A percentile compares a stretch with the other conserved stretches of the same genome.
phyloP scores from a whole-genome alignment of 2,113 vertebrate genomes.

The Oreotragus oreotragus region DNA sequence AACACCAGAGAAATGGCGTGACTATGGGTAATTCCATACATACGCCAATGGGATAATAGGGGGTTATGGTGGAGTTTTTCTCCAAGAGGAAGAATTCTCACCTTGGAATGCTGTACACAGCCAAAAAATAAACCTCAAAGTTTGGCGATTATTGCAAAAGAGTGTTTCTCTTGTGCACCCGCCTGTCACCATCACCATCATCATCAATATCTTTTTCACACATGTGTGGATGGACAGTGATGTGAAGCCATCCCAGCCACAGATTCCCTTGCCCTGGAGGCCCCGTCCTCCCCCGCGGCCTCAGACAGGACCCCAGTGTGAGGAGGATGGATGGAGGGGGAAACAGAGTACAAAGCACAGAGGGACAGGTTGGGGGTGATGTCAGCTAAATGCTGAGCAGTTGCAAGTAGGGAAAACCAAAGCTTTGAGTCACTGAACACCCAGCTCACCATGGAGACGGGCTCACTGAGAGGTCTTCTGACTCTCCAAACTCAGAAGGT shows the following conservation, averaged over 20 bases:
- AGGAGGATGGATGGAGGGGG: neutral
- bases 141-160: neutral
- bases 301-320: accelerated
- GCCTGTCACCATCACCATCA: neutral
- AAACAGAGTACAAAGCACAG: accelerated
- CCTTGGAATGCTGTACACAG: neutral
- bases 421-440: neutral
- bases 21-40: neutral
- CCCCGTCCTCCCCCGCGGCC: accelerated
- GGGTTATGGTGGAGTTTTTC: neutral
- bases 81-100: neutral
- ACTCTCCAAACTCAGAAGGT: neutral
- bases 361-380: accelerated
- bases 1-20: neutral
- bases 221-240: accelerated
- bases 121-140: neutral
- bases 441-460: neutral
- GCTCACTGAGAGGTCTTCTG: neutral
- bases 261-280: neutral
- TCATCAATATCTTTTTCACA: neutral
- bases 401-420: too few species aligned
- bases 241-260: neutral
- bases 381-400: neutral
- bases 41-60: accelerated
- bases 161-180: neutral